Conservation (phyloP, 2,888 invertebrate species). For the Ethmia dodecea region DNA sequence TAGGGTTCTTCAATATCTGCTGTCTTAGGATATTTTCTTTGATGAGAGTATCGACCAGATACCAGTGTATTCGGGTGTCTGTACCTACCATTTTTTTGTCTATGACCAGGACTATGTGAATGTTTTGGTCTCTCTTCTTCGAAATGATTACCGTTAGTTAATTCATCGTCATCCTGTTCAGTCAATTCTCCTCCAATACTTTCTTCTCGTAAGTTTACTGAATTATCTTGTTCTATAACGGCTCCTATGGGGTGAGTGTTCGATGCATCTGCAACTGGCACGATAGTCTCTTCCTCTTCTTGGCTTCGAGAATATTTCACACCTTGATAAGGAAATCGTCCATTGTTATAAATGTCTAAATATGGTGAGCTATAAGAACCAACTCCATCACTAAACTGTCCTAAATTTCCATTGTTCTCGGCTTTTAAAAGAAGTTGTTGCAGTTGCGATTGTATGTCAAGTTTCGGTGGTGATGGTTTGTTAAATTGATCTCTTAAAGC, state of each 20-base stretch:
- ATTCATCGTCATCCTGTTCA: slow-evolving; percentile 38
- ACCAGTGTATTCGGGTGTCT: slow-evolving; percentile 46
- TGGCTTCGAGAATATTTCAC: slow-evolving; percentile 69
- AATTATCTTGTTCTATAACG: slow-evolving; percentile 62
- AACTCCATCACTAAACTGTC: slow-evolving; percentile 38
- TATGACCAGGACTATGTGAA: slow-evolving; percentile 32
- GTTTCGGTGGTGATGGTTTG: slow-evolving; percentile 47
- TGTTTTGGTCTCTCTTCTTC: slow-evolving; percentile 45
- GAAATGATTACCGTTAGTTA: slow-evolving; percentile 26
- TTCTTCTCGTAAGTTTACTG: slow-evolving; percentile 40
- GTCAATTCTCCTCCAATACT: slow-evolving; percentile 38
- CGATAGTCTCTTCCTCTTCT: slow-evolving; percentile 59
- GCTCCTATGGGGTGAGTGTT: slow-evolving; percentile 67
- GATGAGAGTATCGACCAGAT: slow-evolving; percentile 40
- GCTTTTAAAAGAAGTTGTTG: slow-evolving; percentile 55
- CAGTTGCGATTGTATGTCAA: slow-evolving; percentile 56
- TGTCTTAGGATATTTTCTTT: slow-evolving; percentile 49
- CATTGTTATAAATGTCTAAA: slow-evolving; percentile 51
- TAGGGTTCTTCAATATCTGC: slow-evolving; percentile 54
- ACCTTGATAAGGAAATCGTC: slow-evolving; percentile 57
- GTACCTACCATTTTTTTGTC: slow-evolving; percentile 37
- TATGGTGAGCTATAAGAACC: slow-evolving; percentile 45
- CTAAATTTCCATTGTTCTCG: slow-evolving; percentile 42
- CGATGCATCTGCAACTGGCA: slow-evolving; percentile 62
- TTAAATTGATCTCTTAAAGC: slow-evolving; percentile 46